Evolutionary conservation across 2,797 vertebrate species (phyloP).

Genomic region (Megalops cyprinoides): DNA sequence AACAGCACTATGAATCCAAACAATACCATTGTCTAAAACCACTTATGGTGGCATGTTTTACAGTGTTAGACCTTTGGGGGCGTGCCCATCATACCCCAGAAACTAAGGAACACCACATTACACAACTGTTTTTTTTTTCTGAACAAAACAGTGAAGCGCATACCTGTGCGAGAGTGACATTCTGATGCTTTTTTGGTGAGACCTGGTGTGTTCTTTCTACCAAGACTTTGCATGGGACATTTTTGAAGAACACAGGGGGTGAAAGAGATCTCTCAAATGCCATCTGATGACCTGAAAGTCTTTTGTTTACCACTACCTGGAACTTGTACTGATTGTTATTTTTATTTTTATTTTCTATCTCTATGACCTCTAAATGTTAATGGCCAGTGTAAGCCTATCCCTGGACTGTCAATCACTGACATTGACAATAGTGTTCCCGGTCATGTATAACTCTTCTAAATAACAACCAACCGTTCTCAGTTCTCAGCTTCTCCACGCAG

Average conservation of each 20-base stretch:
- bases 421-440: conserved; percentile 48
- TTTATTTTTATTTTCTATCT: conserved; percentile 44
- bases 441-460: conserved; percentile 57
- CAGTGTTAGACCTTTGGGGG: conserved; percentile 8
- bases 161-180: conserved; percentile 51
- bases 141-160: conserved; percentile 47
- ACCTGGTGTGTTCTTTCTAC: conserved; percentile 34
- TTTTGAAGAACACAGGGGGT: conserved; percentile 26
- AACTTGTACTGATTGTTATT: conserved; percentile 51
- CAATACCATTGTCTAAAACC: conserved; percentile 17
- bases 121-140: conserved; percentile 11
- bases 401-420: not conserved
- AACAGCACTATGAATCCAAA: not conserved
- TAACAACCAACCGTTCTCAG: conserved; percentile 41
- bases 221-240: conserved; percentile 66
- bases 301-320: conserved; percentile 35
- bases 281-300: conserved; percentile 29
- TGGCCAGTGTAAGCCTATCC: conserved; percentile 16
- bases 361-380: conserved; percentile 17
- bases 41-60: not conserved
- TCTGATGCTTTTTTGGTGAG: conserved; percentile 18
- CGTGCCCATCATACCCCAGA: conserved; percentile 45
- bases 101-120: not conserved
- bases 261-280: conserved; percentile 10
- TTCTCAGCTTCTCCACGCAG: conserved; percentile 60